Conservation (phyloP, 2,113 vertebrate genomes). For the Glaucidium brasilianum region DNA sequence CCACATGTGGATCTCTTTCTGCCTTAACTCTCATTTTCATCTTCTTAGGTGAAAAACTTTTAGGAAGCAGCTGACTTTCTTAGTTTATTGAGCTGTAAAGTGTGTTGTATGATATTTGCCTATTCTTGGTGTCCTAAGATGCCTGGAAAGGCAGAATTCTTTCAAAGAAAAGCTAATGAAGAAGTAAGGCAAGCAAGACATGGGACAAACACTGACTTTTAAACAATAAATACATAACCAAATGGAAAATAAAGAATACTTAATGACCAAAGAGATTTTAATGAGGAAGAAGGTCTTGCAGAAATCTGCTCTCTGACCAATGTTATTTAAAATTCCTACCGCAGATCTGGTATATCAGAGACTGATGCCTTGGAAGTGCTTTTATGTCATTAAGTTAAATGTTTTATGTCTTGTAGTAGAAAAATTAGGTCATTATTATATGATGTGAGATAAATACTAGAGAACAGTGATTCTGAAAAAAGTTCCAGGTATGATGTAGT, state of each 20-base stretch:
- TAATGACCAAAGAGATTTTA: neutral
- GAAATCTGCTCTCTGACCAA: neutral
- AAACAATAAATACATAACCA: neutral
- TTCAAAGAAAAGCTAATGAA: neutral
- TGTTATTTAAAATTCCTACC: neutral
- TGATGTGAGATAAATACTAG: neutral
- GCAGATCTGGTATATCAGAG: neutral
- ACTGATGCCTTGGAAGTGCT: neutral
- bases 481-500: neutral
- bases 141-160: neutral
- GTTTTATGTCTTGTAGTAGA: neutral
- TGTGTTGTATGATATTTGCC: neutral
- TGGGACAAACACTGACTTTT: neutral
- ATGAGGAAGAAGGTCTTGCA: neutral
- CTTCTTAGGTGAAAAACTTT: neutral
- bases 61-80: neutral
- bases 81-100: neutral
- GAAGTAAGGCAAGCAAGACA: neutral
- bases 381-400: neutral
- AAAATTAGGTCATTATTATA: neutral
- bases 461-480: neutral
- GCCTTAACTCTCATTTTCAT: neutral
- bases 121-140: neutral
- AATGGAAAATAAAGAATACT: neutral
- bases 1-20: neutral